Base-by-base conservation (phyloP, 2,113 vertebrate species). In the Chionis minor region DNA sequence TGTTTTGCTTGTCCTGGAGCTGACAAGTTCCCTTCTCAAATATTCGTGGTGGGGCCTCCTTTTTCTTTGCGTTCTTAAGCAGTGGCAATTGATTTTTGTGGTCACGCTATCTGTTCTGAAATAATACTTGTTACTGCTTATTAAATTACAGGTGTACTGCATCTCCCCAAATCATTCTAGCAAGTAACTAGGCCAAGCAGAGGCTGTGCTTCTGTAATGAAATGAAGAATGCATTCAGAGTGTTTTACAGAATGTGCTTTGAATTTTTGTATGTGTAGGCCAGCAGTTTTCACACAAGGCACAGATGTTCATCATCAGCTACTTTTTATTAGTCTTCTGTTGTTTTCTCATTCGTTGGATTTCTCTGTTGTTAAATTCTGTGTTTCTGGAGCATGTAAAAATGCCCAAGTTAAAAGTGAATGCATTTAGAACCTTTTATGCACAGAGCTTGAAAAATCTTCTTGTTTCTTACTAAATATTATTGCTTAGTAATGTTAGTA, bases 291-390 rank as follows among this genome's bases (percentile, higher is more conserved):
- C 52, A 38, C 73, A 27, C 26, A 26, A 75, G 79, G 58, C 82
- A 85, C 90, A 95, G 93, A 93, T 95, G 81, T 91, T 96, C 56
- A 80, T 45, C 71, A 49, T 87, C 90, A 95, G 27, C 73, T 27
- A 28, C 62, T 87, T 87, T 67, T 75, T 83, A 55, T 82, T 87
- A 59, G 47, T 8, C 70, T 87, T 87, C 24, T 0, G 0, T 63
- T 79, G 35, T 75, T 87, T 85, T 49, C 49, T 75, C 40, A 19
- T 85, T 85, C 32, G 47, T 21, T 52, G 21, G 12, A 44, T 81
- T 94, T 83, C 65, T 94, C 47, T 67, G 47, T 30, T 75, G 65
- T 35, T 61, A 79, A 90, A 77, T 79, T 63, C 30, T 0, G 24
- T 27, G 30, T 85, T 95, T 79, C 84, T 85, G 56, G 77, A 85